A percentile compares a stretch with the other conserved stretches of the same genome.
phyloP scores from a whole-genome alignment of 2,888 invertebrate species.

The Crioceris asparagi region DNA sequence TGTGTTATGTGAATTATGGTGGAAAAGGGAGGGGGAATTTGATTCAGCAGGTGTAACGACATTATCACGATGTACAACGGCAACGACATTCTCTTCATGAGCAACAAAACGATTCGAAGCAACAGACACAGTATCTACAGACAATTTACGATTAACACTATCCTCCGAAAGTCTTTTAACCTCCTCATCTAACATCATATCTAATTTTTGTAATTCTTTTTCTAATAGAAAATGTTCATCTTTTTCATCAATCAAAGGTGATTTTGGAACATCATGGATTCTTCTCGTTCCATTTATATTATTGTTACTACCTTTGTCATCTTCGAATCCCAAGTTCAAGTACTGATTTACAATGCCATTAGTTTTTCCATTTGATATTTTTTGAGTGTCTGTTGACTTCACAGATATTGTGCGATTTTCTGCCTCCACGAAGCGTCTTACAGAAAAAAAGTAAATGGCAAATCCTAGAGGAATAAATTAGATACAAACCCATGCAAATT shows the following conservation, averaged over 20 bases:
- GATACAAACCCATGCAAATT: conserved; percentile 20
- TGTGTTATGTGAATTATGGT: no score
- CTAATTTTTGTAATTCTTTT: conserved; percentile 20
- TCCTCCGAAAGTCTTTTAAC: conserved; percentile 14
- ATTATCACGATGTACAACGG: conserved; percentile 48
- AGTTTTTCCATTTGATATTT: neutral
- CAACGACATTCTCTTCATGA: conserved; percentile 44
- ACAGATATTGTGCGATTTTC: conserved; percentile 13
- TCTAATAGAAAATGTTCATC: no score
- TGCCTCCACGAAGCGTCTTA: conserved; percentile 19
- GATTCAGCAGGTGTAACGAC: conserved; percentile 19
- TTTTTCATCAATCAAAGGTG: no score
- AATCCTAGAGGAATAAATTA: conserved; percentile 29
- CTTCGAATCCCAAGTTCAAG: conserved; percentile 10
- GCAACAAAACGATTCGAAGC: conserved; percentile 19
- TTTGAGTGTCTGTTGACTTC: conserved; percentile 11
- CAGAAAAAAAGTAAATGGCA: conserved; percentile 31
- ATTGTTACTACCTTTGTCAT: no score
- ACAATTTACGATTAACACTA: conserved; percentile 21
- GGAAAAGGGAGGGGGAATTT: conserved; percentile 11
- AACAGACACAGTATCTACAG: conserved; percentile 24
- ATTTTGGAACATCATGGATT: no score
- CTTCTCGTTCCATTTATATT: no score
- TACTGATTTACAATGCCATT: conserved; percentile 7
- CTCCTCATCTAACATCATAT: conserved; percentile 22